Conservation (phyloP, 2,113 vertebrate genomes). For the Megaleporinus macrocephalus region DNA sequence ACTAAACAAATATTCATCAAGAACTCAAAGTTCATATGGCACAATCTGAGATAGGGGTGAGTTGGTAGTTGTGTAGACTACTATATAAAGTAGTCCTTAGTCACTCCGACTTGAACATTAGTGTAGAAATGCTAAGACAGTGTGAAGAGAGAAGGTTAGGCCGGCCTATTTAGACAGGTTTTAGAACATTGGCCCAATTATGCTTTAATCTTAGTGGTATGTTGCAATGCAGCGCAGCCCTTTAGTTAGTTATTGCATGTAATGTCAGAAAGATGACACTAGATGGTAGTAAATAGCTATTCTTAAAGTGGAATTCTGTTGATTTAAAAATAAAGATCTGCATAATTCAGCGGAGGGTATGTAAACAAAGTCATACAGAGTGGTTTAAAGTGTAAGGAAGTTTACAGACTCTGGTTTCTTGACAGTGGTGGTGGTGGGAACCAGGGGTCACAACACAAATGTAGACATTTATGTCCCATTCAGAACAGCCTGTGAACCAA, state of each 20-base stretch:
- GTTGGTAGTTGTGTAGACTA: not conserved
- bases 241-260: conserved; percentile 16
- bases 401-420: not conserved
- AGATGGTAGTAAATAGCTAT: conserved; percentile 55
- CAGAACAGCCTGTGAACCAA: too few species aligned
- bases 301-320: not conserved
- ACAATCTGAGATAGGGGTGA: not conserved
- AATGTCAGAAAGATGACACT: conserved; percentile 38
- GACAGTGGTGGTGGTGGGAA: too few species aligned
- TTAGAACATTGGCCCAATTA: too few species aligned
- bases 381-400: too few species aligned
- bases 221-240: too few species aligned
- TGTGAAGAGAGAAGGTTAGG: not conserved
- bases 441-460: too few species aligned
- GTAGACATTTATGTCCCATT: too few species aligned
- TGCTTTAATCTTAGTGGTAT: too few species aligned
- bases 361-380: too few species aligned
- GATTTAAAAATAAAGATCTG: too few species aligned
- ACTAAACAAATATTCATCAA: not conserved
- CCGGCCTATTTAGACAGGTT: too few species aligned
- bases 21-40: not conserved
- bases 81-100: not conserved
- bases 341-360: too few species aligned
- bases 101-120: not conserved
- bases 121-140: not conserved